Base-by-base conservation (phyloP, 2,888 invertebrate genomes). In the Quadroppia sp. region DNA sequence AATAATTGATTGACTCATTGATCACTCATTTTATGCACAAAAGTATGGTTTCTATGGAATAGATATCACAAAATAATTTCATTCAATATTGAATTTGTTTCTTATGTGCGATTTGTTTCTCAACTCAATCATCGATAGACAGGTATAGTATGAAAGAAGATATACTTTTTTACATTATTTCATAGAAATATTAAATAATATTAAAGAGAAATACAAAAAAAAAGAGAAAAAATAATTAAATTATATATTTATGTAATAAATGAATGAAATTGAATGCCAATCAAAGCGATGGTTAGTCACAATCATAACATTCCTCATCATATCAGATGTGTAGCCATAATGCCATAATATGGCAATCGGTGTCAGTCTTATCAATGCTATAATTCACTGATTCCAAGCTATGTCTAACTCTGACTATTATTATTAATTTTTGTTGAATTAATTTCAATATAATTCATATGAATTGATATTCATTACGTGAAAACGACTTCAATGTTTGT, bases 391-490 rank as follows among this genome's bases (percentile, higher is more conserved):
- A n/a, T n/a, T n/a, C n/a, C n/a, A n/a, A n/a, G n/a, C n/a, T n/a
- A n/a, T 50, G 50, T 17, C 17, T n/a, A 50, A 50, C 7, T 56
- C 6, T 23, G 20, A 28, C 20, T 50, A 36, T 45, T 17, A 56
- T 56, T 28, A 25, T 56, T 56, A 56, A 56, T 45, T 56, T 56
- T 20, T 4, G 7, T 56, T 23, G 23, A 56, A 56, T 56, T 56
- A 23, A 56, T 56, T 56, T 56, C 11, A 56, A 23, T 56, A 25
- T 56, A 20, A 28, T 56, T 28, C 28, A 56, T 56, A 20, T 23
- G 9, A 56, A 28, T 56, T 23, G 56, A 4, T 23, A 56, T 56
- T 56, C 56, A 56, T 7, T 7, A 23, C 6, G 25, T 9, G 25
- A 6, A 56, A 56, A 56, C 50, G 36, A 45, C 17, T 3, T 3